Conservation (phyloP, 2,113 vertebrate species). For the Oryzias woworae region DNA sequence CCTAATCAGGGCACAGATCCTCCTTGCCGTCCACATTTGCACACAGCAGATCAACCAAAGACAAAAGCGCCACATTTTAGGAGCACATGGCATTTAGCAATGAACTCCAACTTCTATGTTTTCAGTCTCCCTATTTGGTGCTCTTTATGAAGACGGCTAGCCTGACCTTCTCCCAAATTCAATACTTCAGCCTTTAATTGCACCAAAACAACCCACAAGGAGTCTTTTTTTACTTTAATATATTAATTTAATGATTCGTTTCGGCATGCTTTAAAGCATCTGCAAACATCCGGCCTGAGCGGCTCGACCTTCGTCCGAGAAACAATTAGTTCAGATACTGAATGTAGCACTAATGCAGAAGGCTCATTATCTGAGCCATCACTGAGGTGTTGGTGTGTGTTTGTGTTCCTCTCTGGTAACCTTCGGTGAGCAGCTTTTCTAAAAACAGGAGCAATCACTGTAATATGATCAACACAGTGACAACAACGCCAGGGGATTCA, state of each 20-base stretch:
- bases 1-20: too few species aligned
- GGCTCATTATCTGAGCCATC: neutral
- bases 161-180: conserved; percentile 18
- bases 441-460: conserved; percentile 13
- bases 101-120: conserved; percentile 35
- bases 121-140: conserved; percentile 32
- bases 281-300: neutral
- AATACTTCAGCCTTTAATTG: conserved; percentile 11
- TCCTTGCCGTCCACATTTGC: too few species aligned
- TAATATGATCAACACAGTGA: conserved; percentile 16
- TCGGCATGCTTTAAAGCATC: conserved; percentile 1
- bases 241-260: conserved; percentile 7
- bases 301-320: neutral
- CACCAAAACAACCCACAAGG: conserved; percentile 2
- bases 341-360: neutral
- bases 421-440: neutral
- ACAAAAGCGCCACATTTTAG: conserved; percentile 52
- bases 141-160: conserved; percentile 34
- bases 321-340: neutral
- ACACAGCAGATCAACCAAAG: conserved; percentile 20
- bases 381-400: neutral
- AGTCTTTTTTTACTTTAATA: neutral
- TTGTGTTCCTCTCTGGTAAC: neutral
- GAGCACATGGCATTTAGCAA: conserved; percentile 61
- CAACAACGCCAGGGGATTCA: conserved; percentile 10